Evolutionary conservation across 1,140 invertebrate genomes (phyloP).

Genomic region (Drosophila parvula): DNA sequence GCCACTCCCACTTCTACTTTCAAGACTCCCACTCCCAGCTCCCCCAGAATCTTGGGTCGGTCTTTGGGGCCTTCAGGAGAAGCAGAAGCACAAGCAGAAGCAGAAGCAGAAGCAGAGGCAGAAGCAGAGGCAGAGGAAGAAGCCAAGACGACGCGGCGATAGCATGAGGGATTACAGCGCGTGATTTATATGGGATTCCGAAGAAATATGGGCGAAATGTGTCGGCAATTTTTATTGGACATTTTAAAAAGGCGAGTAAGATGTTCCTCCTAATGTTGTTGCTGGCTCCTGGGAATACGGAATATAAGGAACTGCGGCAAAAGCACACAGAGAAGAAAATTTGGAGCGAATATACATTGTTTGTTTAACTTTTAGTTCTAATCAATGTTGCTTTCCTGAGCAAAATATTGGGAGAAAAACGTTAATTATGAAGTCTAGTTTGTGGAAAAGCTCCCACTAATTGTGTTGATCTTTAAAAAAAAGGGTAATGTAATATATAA

Average conservation of each 20-base stretch:
- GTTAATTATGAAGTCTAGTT: no score
- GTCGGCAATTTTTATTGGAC: slow-evolving; percentile 84
- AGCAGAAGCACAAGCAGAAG: slow-evolving; percentile 9
- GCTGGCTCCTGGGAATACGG: slow-evolving; percentile 74
- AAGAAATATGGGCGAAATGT: slow-evolving; percentile 84
- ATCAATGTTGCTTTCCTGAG: no score
- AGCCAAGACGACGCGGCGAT: slow-evolving; percentile 81
- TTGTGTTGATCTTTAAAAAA: no score
- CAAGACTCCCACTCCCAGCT: slow-evolving; percentile 1
- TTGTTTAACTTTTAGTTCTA: no score
- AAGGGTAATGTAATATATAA: no score
- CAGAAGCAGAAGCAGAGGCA: slow-evolving; percentile 39
- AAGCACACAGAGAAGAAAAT: slow-evolving; percentile 18
- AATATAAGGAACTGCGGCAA: slow-evolving; percentile 78
- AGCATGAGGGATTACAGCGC: slow-evolving; percentile 84
- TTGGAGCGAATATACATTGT: no score
- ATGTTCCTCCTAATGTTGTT: slow-evolving; percentile 71
- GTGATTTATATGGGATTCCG: slow-evolving; percentile 84
- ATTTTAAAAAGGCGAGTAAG: slow-evolving; percentile 84
- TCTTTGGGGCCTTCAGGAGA: slow-evolving; percentile 47
- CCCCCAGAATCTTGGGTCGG: slow-evolving; percentile 28
- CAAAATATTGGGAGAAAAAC: no score
- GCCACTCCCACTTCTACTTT: slow-evolving; percentile 32
- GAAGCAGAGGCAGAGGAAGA: slow-evolving; percentile 31
- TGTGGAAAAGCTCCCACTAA: no score